phyloP scores from a whole-genome alignment of 92 coral and sea anemone species.

The Heliopora coerulea region DNA sequence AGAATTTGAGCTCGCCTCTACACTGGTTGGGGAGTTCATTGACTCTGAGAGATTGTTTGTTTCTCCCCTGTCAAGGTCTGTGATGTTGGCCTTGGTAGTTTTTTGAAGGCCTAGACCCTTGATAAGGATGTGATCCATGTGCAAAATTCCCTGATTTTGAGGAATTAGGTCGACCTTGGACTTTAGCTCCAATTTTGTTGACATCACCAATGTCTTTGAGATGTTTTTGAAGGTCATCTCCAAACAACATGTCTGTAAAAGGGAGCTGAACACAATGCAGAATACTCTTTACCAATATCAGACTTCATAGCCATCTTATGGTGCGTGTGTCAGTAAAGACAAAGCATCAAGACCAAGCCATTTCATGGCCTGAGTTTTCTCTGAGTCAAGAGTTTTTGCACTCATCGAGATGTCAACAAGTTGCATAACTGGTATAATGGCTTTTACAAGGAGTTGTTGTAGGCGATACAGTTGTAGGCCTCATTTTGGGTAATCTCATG shows the following conservation, averaged over 20 bases:
- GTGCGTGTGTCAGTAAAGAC: conserved; percentile 56
- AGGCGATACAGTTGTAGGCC: too few relatives aligned
- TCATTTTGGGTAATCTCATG: too few relatives aligned
- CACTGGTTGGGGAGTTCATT: too few relatives aligned
- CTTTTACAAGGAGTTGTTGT: too few relatives aligned
- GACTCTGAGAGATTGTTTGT: too few relatives aligned
- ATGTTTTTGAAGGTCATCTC: conserved; percentile 64
- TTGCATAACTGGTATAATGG: too few relatives aligned
- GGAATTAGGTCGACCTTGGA: neutral
- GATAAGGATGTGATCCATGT: too few relatives aligned
- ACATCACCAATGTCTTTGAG: conserved; percentile 60
- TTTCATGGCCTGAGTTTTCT: conserved; percentile 37
- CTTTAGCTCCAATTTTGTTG: conserved; percentile 55
- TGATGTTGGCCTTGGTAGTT: neutral
- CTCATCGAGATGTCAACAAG: too few relatives aligned
- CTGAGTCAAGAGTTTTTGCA: conserved; percentile 30
- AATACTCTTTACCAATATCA: neutral
- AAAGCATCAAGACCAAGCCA: conserved; percentile 52
- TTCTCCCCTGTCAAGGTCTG: neutral
- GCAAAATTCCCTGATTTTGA: too few relatives aligned
- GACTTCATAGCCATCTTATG: conserved; percentile 20
- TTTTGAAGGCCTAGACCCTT: neutral
- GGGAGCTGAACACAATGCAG: conserved; percentile 14
- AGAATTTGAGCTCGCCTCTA: too few relatives aligned
- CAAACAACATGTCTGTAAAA: conserved; percentile 50